Percentiles rank a stretch among this genome's conserved stretches.
phyloP scores from a whole-genome alignment of 2,888 invertebrate species.

The Dermolepida albohirtum region DNA sequence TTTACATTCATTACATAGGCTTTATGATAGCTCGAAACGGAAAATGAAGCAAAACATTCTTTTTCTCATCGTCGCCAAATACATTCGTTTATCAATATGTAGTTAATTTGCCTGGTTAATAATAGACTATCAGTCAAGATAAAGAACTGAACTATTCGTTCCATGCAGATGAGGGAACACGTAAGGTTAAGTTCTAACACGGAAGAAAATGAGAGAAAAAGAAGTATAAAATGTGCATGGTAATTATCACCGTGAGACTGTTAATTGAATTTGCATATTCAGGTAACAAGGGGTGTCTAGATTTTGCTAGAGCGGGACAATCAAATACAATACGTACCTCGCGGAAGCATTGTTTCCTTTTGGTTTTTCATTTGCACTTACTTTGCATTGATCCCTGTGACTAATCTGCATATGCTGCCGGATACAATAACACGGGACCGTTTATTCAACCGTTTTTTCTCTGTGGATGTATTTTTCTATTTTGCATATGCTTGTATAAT shows the following conservation, averaged over 20 bases:
- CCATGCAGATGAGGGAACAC: conserved; percentile 50
- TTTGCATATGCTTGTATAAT: conserved; percentile 24
- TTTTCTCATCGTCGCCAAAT: background rate
- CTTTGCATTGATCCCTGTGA: conserved; percentile 57
- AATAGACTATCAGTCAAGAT: conserved; percentile 5
- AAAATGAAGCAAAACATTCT: background rate
- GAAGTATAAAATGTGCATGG: conserved; percentile 41
- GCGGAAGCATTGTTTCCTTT: conserved; percentile 58
- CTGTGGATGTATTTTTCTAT: background rate
- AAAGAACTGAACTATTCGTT: background rate
- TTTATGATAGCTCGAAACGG: background rate
- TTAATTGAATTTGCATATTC: conserved; percentile 61
- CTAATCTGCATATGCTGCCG: conserved; percentile 61
- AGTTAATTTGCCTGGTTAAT: background rate
- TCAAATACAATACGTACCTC: conserved; percentile 52
- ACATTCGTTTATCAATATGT: too few species aligned
- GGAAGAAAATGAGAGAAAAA: conserved; percentile 39
- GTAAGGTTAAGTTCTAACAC: conserved; percentile 43
- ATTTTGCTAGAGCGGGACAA: conserved; percentile 32
- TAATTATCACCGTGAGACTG: conserved; percentile 57
- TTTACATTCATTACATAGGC: background rate
- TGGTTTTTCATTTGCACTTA: conserved; percentile 55
- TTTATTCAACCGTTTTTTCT: conserved; percentile 35
- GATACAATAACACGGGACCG: conserved; percentile 30
- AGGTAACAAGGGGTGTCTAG: conserved; percentile 50